phyloP scores from a whole-genome alignment of 2,113 vertebrate species.

The Cardinalis cardinalis region DNA sequence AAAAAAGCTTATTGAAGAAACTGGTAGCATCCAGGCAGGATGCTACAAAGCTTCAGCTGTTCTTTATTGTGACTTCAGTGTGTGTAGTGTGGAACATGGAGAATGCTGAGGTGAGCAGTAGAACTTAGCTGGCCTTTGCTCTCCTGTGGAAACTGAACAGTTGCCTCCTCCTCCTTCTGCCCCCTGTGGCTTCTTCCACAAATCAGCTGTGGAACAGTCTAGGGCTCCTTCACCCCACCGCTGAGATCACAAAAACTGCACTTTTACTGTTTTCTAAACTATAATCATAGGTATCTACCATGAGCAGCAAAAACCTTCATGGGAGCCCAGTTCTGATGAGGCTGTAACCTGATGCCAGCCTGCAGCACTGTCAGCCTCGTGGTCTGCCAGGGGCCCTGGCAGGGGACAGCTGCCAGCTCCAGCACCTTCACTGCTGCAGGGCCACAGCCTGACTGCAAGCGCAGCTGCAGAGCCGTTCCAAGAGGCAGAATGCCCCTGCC shows the following conservation, averaged over 20 bases:
- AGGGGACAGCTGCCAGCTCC: fast-evolving
- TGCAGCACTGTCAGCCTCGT: fast-evolving
- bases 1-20: background rate
- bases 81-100: background rate
- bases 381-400: background rate
- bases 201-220: background rate
- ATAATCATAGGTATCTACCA: background rate
- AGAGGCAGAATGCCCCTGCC: background rate
- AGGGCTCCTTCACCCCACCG: background rate
- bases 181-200: background rate
- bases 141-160: background rate
- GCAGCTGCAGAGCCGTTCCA: fast-evolving
- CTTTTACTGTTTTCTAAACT: background rate
- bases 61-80: background rate
- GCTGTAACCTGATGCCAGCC: background rate
- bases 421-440: background rate
- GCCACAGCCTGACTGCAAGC: background rate
- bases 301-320: background rate
- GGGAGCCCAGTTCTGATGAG: too few species aligned
- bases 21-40: background rate
- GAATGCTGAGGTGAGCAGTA: background rate
- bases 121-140: background rate
- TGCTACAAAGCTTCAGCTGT: background rate
- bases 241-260: background rate
- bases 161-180: background rate